Conservation (phyloP, 2,113 vertebrate species). For the Ailurus styani region DNA sequence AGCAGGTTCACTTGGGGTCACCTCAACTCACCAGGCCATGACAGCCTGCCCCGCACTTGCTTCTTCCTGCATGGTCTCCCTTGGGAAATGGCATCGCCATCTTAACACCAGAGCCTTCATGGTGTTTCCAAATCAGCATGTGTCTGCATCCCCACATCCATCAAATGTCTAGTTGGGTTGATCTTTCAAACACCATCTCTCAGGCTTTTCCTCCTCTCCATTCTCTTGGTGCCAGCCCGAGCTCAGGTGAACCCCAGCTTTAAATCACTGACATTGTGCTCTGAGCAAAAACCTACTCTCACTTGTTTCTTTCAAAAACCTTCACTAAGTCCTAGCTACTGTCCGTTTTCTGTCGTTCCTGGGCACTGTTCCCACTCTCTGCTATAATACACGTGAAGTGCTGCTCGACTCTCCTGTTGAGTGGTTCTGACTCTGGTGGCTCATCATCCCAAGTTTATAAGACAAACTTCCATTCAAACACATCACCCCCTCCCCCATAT, state of each 20-base stretch:
- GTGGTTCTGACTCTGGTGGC: neutral
- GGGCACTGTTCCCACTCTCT: neutral
- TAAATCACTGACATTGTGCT: neutral
- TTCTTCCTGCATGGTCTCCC: rapidly evolving
- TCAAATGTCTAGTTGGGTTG: rapidly evolving
- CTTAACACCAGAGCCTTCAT: neutral
- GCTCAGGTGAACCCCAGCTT: neutral
- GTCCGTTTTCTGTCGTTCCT: rapidly evolving
- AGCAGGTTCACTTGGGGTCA: neutral
- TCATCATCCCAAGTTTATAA: neutral
- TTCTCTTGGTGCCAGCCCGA: neutral
- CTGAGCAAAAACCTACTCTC: neutral
- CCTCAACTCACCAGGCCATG: rapidly evolving
- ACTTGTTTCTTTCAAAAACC: neutral
- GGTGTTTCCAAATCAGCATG: rapidly evolving
- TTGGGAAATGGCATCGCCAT: neutral
- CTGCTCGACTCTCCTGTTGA: rapidly evolving
- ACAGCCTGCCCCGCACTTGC: neutral
- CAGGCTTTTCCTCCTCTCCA: neutral
- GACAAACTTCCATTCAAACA: neutral
- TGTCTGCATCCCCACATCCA: neutral
- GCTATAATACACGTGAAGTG: neutral
- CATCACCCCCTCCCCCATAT: too few relatives aligned
- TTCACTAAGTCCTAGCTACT: neutral
- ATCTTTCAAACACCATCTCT: neutral